Evolutionary conservation across 2,797 vertebrate genomes (phyloP), one percentile per base, ranked within the genome.

Genomic region (Balearica regulorum): DNA sequence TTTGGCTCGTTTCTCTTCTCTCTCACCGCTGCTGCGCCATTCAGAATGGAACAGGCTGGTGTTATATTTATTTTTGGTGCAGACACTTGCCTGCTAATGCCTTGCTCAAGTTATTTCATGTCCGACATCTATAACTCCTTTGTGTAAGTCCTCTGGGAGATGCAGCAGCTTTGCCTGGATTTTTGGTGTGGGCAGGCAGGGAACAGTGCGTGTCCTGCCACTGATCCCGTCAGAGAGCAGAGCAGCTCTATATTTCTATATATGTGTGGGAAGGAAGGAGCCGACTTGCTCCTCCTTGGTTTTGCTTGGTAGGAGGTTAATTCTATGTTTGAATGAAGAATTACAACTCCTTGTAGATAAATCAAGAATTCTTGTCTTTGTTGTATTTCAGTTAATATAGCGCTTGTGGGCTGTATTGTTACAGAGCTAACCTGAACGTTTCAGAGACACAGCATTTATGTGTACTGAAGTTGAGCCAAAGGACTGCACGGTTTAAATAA

Each of bases 81-180:
- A 29, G 64, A 6, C 57, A 1, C 24, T 84, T 80, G 57, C 69
- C 72, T 87, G 41, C 18, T 72, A 11, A 24, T 6, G 1, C 16
- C 79, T 91, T 33, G 0, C 20, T 5, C 0, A 0, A 29, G 43
- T 75, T 76, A 16, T 6, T 89, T 55, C 46, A 22, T 20, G 0
- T 69, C 17, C 1, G 8, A 11, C 17, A 8, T 54, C 53, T 84
- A 1, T 58, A 70, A 55, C 2, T 53, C 48, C 49, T 85, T 87
- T 25, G 48, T 90, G 35, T 41, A 20, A 75, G 73, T 6, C 2
- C 31, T 39, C 24, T 0, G 20, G 54, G 51, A 39, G 39, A 25
- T 65, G 18, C 20, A 16, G 51, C 3, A 1, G 18, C 19, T 55
- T 24, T 3, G 51, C 10, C 37, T 66, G 72, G 10, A 3, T 55